Evolutionary conservation across 64 coral and sea anemone species (phyloP), one percentile per base, ranked within the genome.

Genomic region (Exaiptasia diaphana): DNA sequence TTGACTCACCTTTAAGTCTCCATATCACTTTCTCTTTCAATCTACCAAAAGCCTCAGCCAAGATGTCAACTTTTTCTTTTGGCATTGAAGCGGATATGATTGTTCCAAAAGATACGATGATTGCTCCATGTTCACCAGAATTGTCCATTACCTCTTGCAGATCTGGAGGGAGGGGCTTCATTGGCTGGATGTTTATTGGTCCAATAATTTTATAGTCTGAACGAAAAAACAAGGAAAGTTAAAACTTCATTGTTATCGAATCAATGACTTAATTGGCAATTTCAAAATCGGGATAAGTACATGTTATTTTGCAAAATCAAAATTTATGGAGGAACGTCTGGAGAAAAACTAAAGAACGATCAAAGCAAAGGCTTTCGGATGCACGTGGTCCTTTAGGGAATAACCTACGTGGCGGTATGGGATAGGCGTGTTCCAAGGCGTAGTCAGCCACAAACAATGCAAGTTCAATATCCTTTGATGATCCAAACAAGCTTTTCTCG

Each of bases 341-440:
- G 89, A 45, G 64, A 21, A 30, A 91, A 68, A 14, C 80, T 80
- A 13, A 77, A 77, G 14, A 74, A 59, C 69, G 70, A 91, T 13
- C 0, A 90, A 25, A 8, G 88, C 88, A 68, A 85, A 85, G 25
- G 84, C 88, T 22, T 31, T 37, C 8, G 41, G 35, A 8, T 63
- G 26, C 2, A 91, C 81, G 15, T 41, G 18, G n/a, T 74, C 56
- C 6, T 35, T 35, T 4, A 71, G 3, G 4, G 64, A 62, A 5
- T 91, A 56, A n/a, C n/a, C 50, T 72, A 92, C 90, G 53, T 41
- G 90, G 90, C 50, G 48, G 31, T 38, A 92, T 53, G 3, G 89
- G 89, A 23, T 85, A 68, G 17, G 82, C 45, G 79, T 79, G 85
- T 2, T 91, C 89, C 0, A 91, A 11, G 3, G 89, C 89, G 48